Percentiles rank a stretch among this genome's conserved stretches.
Conservation (phyloP, 2,113 vertebrate species). For the Lycaon pictus region DNA sequence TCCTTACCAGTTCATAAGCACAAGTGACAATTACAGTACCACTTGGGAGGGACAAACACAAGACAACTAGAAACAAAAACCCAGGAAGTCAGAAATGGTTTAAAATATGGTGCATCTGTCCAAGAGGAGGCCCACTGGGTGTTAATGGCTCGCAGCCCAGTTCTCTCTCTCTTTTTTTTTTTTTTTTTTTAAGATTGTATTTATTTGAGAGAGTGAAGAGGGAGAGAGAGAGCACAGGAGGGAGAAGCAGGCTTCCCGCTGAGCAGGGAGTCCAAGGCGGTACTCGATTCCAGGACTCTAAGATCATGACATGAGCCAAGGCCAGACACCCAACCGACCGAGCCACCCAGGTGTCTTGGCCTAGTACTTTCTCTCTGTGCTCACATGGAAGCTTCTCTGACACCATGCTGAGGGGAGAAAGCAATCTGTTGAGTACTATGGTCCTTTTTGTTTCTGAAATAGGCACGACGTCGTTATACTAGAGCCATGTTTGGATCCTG, state of each 20-base stretch:
- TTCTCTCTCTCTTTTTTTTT: too few relatives aligned
- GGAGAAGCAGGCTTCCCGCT: too few relatives aligned
- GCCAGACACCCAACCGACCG: too few relatives aligned
- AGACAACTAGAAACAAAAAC: background rate
- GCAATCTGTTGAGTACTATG: rapidly evolving
- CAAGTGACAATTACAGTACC: background rate
- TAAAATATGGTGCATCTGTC: background rate
- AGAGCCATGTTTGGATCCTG: background rate
- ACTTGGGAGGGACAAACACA: background rate
- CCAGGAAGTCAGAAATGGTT: background rate
- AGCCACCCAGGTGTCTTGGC: background rate
- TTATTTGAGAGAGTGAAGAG: too few relatives aligned
- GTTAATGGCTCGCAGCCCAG: too few relatives aligned
- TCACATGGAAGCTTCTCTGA: background rate
- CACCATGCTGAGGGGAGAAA: background rate
- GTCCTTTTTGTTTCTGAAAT: background rate
- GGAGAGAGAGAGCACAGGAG: too few relatives aligned
- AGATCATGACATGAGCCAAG: too few relatives aligned
- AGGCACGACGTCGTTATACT: background rate
- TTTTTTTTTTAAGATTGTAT: too few relatives aligned
- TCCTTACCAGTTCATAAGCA: background rate
- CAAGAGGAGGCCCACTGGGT: background rate
- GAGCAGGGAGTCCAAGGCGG: too few relatives aligned
- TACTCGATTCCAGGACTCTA: too few relatives aligned
- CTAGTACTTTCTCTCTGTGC: rapidly evolving